A percentile compares a stretch with the other conserved stretches of the same genome.
Conservation (phyloP, 2,797 vertebrate species). For the Alca torda region DNA sequence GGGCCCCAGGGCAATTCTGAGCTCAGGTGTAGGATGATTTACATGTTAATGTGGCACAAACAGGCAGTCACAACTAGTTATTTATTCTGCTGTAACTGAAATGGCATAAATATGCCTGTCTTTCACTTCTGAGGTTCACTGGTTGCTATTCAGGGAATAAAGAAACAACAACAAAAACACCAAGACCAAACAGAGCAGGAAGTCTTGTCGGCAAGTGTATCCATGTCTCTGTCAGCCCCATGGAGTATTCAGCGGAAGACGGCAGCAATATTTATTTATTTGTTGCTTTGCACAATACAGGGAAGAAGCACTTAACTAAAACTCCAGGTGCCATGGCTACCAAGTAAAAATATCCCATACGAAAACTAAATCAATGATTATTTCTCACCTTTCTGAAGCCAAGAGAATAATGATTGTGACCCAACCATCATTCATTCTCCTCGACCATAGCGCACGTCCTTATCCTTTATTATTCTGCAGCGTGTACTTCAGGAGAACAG, state of each 20-base stretch:
- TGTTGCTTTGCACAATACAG: not conserved
- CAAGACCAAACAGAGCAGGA: not conserved
- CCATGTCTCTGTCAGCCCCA: not conserved
- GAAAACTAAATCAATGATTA: not conserved
- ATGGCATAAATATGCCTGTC: not conserved
- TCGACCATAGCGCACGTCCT: not conserved
- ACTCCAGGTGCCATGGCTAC: not conserved
- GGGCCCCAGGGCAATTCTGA: not conserved
- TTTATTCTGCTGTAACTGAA: not conserved
- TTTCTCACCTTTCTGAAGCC: not conserved
- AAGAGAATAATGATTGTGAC: not conserved
- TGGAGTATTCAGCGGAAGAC: not conserved
- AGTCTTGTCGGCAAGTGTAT: not conserved
- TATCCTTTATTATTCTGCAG: not conserved
- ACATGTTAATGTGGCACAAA: not conserved
- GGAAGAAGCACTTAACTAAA: not conserved
- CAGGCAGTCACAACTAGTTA: not conserved
- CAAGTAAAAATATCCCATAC: not conserved
- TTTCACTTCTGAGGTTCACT: not conserved
- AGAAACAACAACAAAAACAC: not conserved
- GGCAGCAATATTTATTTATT: not conserved
- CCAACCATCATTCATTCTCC: not conserved
- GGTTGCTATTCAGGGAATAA: not conserved
- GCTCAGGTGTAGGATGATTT: conserved; percentile 1
- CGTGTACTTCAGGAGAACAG: not conserved